Evolutionary conservation across 2,888 invertebrate species (phyloP).

Genomic region (Empis livida): DNA sequence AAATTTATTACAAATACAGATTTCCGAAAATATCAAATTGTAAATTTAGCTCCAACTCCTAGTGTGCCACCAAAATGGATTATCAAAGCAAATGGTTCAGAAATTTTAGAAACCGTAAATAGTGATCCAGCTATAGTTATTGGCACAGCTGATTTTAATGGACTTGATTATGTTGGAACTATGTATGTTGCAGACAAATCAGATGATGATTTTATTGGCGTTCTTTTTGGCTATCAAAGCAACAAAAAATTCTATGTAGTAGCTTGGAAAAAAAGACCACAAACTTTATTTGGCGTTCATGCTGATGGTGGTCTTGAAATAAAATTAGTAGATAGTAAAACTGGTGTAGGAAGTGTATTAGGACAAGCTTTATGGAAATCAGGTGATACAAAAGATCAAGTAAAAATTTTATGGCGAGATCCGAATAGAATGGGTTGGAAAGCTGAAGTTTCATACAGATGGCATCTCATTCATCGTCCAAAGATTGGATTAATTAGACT

Average conservation of each 20-base stretch:
- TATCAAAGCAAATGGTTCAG: slow-evolving; percentile 80
- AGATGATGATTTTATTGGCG: slow-evolving; percentile 93
- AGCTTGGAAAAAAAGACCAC: slow-evolving; percentile 92
- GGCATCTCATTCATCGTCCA: slow-evolving; percentile 85
- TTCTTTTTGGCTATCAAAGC: slow-evolving; percentile 83
- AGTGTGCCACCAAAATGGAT: slow-evolving; percentile 93
- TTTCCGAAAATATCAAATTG: slow-evolving; percentile 81
- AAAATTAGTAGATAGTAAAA: slow-evolving; percentile 78
- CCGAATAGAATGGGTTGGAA: slow-evolving; percentile 88
- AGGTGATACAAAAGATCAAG: slow-evolving; percentile 73
- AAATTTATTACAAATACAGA: slow-evolving; percentile 82
- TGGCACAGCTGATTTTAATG: slow-evolving; percentile 73
- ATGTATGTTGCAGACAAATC: slow-evolving; percentile 84
- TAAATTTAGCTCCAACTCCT: slow-evolving; percentile 84
- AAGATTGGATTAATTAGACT: slow-evolving; percentile 84
- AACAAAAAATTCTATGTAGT: slow-evolving; percentile 87
- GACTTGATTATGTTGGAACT: slow-evolving; percentile 86
- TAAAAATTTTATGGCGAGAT: slow-evolving; percentile 84
- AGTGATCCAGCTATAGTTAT: slow-evolving; percentile 93
- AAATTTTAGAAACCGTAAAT: slow-evolving; percentile 84
- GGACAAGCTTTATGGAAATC: slow-evolving; percentile 93
- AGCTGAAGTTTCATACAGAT: slow-evolving; percentile 83
- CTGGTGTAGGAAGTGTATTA: slow-evolving; percentile 82
- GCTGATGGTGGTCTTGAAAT: slow-evolving; percentile 91
- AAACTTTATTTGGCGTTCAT: slow-evolving; percentile 51